A percentile compares a stretch with the other conserved stretches of the same genome.
These are phyloP conservation scores for Cettia cetti DNA, from an alignment of 2,113 vertebrate species.

Conservation along the genomic window DNA sequence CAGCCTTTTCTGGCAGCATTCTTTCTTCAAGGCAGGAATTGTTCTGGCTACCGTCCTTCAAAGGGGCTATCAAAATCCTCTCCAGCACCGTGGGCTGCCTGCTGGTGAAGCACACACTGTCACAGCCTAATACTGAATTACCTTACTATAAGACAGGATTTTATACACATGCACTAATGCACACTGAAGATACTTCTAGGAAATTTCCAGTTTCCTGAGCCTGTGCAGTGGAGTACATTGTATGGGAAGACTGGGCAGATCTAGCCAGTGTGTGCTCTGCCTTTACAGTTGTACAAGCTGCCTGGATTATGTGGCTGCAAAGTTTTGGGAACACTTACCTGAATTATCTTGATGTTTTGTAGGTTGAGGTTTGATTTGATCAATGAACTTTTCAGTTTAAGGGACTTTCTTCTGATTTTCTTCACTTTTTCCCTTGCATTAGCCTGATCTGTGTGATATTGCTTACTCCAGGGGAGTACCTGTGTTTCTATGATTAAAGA, in stretches of 20 bases:
- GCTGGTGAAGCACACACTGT: rapidly evolving
- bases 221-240: neutral
- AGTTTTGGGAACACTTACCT: neutral
- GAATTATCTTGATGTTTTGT: neutral
- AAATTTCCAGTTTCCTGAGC: neutral
- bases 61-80: neutral
- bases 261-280: neutral
- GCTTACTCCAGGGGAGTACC: neutral
- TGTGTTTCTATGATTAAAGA: neutral
- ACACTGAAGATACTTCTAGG: neutral
- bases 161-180: neutral
- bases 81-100: neutral
- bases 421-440: neutral
- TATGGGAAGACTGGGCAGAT: neutral
- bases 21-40: neutral
- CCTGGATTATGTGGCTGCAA: neutral
- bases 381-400: neutral
- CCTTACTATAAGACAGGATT: neutral
- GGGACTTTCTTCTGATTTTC: neutral
- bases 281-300: neutral
- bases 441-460: neutral
- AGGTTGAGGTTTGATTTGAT: neutral
- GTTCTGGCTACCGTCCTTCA: neutral
- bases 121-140: neutral
- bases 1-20: neutral